Evolutionary conservation across 1,140 invertebrate genomes (phyloP), one percentile per base, ranked within the genome.

Genomic region (Eupeodes corollae): DNA sequence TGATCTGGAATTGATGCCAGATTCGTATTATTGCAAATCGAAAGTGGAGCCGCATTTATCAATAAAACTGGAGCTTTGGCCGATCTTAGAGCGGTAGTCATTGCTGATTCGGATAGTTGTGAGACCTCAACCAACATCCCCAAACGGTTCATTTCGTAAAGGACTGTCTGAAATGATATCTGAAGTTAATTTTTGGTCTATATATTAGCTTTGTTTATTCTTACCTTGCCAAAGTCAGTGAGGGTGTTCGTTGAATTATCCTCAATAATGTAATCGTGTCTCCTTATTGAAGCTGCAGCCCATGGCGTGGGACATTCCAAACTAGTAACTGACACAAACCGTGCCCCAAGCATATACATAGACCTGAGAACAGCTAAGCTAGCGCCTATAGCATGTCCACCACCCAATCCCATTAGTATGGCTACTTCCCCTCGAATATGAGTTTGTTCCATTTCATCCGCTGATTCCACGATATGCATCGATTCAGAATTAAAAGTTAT

Each of bases 41-140:
- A 73, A 43, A 77, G 76, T 1, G 83, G 83, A 1, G 79, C 79
- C 5, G 83, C 83, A 59, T 88, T 85, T 16, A 82, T 84, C 55
- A 84, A 84, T 34, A 89, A 79, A 26, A 88, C 82, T 0, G 86
- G 86, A 0, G 85, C 83, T 55, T 77, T 75, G 1, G 80, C 76
- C 1, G 79, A 73, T 3, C 73, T 68, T 6, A 89, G 56, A 2
- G 80, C 78, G 49, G 81, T 81, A 18, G 73, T 67, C 83, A 87
- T 86, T 1, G 84, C 85, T 40, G 75, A 65, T 40, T 82, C 74
- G 1, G 82, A 83, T 1, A 84, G 80, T 60, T 87, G 84, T 1
- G 83, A 84, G 33, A 88, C 71, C 62, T 88, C 86, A 14, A 88
- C 79, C 33, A 88, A 63, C 84, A 88, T 88, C 3, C 86, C 86